Evolutionary conservation across 2,888 invertebrate genomes (phyloP).

Genomic region (Salpingus planirostris): DNA sequence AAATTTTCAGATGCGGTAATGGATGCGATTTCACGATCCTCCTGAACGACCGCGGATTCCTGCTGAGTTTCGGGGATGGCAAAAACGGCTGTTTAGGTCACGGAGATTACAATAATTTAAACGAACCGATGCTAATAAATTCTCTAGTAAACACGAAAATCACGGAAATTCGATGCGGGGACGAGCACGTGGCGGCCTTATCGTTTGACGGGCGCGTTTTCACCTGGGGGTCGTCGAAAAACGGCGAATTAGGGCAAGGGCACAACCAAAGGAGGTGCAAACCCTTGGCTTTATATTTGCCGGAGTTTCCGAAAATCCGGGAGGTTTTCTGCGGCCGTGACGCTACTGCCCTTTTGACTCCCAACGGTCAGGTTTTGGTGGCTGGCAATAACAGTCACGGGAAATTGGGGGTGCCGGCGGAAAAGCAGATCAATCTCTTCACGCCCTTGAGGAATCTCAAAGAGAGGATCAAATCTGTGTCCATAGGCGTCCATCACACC

Average conservation of each 20-base stretch:
- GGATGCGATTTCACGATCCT: constrained; percentile 60
- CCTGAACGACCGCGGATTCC: constrained; percentile 56
- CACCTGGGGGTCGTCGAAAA: constrained; percentile 56
- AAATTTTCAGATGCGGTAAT: constrained; percentile 49
- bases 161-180: constrained; percentile 50
- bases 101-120: constrained; percentile 41
- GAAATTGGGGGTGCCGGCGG: constrained; percentile 41
- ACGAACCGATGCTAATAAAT: constrained; percentile 26
- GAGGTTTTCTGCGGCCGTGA: constrained; percentile 54
- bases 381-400: constrained; percentile 56
- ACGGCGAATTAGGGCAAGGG: constrained; percentile 53
- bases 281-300: constrained; percentile 14
- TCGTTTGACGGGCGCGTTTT: constrained; percentile 53
- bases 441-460: constrained; percentile 38
- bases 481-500: constrained; percentile 53
- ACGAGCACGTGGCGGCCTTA: constrained; percentile 55
- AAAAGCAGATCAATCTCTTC: constrained; percentile 5
- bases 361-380: constrained; percentile 51
- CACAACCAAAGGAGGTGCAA: constrained; percentile 42
- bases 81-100: constrained; percentile 55
- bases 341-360: constrained; percentile 52
- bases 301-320: constrained; percentile 31
- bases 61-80: constrained; percentile 61
- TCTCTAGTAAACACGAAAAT: constrained; percentile 51
- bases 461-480: constrained; percentile 48